Evolutionary conservation across 2,797 vertebrate species (phyloP).

Genomic region (Lagorchestes hirsutus): DNA sequence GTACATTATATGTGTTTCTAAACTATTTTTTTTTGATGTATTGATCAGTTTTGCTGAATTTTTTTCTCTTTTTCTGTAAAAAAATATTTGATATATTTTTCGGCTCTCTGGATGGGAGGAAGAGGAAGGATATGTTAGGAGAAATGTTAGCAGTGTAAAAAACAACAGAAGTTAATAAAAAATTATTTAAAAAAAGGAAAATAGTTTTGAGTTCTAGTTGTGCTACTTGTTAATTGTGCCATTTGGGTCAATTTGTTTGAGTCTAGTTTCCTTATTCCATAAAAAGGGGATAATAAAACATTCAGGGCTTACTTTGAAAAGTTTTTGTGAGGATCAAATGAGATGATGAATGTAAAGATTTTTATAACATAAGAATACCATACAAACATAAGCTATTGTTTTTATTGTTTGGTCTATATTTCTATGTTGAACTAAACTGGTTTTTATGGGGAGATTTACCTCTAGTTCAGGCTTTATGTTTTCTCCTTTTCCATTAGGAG

Average conservation of each 20-base stretch:
- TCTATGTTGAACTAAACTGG: neutral
- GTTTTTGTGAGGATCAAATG: neutral
- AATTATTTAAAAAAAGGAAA: neutral
- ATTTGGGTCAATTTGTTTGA: neutral
- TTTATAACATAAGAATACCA: neutral
- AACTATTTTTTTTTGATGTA: neutral
- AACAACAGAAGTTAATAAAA: neutral
- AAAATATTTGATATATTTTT: neutral
- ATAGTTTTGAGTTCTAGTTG: neutral
- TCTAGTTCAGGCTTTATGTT: neutral
- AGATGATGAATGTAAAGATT: neutral
- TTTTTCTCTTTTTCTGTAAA: neutral
- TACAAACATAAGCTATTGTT: neutral
- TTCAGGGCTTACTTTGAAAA: neutral
- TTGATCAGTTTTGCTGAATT: neutral
- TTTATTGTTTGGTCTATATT: neutral
- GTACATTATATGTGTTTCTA: neutral
- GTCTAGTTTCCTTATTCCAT: neutral
- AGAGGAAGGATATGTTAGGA: neutral
- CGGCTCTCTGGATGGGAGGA: neutral
- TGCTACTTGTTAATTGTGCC: neutral
- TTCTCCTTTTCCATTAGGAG: constrained; percentile 32
- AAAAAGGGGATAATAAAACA: neutral
- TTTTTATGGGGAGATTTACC: neutral
- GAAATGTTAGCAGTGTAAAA: neutral